Evolutionary conservation across 2,888 invertebrate genomes (phyloP), one percentile per base, ranked within the genome.

Genomic region (Hypsopygia costalis): DNA sequence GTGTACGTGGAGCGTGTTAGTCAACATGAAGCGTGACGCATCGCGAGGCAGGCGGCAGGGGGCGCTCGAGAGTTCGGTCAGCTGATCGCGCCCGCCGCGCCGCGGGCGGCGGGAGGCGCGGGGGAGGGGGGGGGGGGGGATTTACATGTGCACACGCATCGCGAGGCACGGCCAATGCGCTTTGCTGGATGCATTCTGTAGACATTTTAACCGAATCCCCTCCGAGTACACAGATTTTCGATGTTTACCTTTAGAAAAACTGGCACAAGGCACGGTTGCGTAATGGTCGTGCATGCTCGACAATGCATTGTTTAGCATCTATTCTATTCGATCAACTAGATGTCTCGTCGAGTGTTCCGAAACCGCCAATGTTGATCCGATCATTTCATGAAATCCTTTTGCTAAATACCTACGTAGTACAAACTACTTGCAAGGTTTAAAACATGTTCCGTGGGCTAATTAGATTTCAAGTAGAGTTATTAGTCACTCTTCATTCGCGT

Each of bases 21-120:
- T 68, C 70, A 63, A 67, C 61, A 62, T 56, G 58, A 64, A 61
- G 65, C 69, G 67, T 73, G 72, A 74, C 75, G 77, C 76, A 74
- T 66, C 61, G 61, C 58, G 46, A 51, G 38, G 51, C 59, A 52
- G 57, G 62, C 53, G 53, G 62, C 65, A 58, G 60, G 57, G 67
- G 62, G 65, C 61, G 69, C 58, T 56, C 51, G 58, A 57, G 59
- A 58, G 62, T 53, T 49, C 75, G 72, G 83, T 83, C 85, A 85
- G 85, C 86, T 85, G 86, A 83, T 85, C 76, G 73, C 44, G 66
- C 69, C 74, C 44, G 66, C 69, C 74, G 77, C 64, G 74, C 55
- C 53, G 51, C 44, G 45, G 44, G 49, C 31, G 49, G 43, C 55
- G 38, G 44, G 51, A 44, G 44, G 45, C 41, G 30, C 49, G 43